These are phyloP conservation scores for Clarias laeviceps DNA, from an alignment of 2,797 vertebrate genomes.

Conservation along the genomic window DNA sequence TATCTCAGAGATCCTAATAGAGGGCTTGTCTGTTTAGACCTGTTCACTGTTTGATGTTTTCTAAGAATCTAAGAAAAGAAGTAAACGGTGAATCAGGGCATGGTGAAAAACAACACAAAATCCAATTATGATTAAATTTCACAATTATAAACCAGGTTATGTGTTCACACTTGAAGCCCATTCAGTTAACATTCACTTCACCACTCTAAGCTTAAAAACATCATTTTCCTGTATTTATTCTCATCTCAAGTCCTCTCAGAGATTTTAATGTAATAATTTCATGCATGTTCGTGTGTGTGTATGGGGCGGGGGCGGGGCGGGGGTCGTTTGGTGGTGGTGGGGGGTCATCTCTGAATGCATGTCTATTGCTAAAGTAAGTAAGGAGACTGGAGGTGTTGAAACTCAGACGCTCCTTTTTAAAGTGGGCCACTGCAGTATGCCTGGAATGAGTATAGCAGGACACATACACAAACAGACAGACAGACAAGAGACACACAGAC, in stretches of 20 bases:
- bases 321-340: background rate
- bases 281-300: background rate
- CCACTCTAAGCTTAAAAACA: background rate
- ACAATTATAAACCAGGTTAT: background rate
- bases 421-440: constrained; percentile 59
- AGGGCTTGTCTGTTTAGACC: constrained; percentile 6
- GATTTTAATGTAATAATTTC: background rate
- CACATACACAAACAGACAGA: constrained; percentile 8
- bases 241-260: background rate
- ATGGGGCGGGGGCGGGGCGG: background rate
- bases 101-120: background rate
- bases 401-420: constrained; percentile 30
- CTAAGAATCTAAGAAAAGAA: constrained; percentile 44
- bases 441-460: constrained; percentile 28
- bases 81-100: background rate
- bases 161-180: background rate
- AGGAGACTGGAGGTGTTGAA: constrained; percentile 33
- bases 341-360: background rate
- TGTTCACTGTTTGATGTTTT: constrained; percentile 5
- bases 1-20: constrained; percentile 32
- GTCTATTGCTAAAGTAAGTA: constrained; percentile 30
- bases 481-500: constrained; percentile 8
- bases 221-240: background rate
- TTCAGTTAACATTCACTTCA: background rate
- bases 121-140: background rate